These are phyloP conservation scores for Sarcoramphus papa DNA, from an alignment of 2,797 vertebrate species.

Conservation along the genomic window DNA sequence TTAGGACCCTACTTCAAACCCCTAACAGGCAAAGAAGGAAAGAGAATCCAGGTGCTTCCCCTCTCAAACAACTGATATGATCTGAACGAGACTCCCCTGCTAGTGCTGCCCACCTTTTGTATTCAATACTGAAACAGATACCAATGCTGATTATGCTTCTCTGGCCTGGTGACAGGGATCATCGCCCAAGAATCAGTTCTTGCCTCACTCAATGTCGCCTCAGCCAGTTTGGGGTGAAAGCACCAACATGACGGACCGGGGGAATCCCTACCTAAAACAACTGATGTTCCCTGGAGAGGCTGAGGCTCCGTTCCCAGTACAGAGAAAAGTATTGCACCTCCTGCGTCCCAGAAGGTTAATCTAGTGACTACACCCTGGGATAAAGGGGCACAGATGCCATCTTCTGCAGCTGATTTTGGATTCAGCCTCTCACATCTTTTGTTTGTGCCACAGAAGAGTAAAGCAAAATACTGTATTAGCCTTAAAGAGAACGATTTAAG, in stretches of 20 bases:
- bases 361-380: background rate
- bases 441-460: background rate
- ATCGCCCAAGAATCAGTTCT: background rate
- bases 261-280: background rate
- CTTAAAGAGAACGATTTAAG: background rate
- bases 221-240: background rate
- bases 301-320: background rate
- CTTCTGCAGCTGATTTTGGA: background rate
- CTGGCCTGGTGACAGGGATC: background rate
- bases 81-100: background rate
- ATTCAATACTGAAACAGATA: background rate
- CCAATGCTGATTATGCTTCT: background rate
- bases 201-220: background rate
- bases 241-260: rapidly evolving
- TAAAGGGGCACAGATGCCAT: background rate
- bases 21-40: background rate
- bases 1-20: background rate
- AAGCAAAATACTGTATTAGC: background rate
- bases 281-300: background rate
- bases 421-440: background rate
- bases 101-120: background rate
- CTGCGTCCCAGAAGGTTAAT: background rate
- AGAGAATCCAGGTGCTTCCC: background rate
- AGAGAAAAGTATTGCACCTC: background rate
- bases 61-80: background rate